Evolutionary conservation across 2,888 invertebrate species (phyloP), one percentile per base, ranked within the genome.

Genomic region (Scrobipalpa atriplicella): DNA sequence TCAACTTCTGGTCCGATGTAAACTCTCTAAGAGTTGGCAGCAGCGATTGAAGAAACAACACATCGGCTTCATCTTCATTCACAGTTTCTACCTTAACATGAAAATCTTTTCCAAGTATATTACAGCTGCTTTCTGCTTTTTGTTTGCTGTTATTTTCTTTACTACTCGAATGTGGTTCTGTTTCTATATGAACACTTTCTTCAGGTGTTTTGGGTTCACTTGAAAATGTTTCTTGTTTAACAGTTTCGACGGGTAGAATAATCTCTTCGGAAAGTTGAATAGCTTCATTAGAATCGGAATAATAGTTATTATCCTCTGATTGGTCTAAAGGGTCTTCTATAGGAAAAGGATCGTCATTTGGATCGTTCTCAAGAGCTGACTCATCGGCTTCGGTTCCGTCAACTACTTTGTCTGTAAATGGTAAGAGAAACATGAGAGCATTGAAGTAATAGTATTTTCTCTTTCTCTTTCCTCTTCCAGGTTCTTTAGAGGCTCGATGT

Each of bases 321-420:
- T 16, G n/a, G 47, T 47, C 47, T 16, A n/a, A n/a, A 47, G 3
- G 3, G 16, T 47, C 16, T 16, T 47, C 47, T 6, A n/a, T 16
- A n/a, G 47, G 16, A 47, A 5, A n/a, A 16, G n/a, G n/a, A 47
- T 47, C 47, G 16, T 47, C 16, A 16, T 47, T 13, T 3, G 13
- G 16, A 29, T 29, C 29, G 16, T 47, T 47, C 47, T 3, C 16
- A 16, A 47, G n/a, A 3, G 47, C 16, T 47, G 16, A 16, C 10
- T 47, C 47, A 16, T 43, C 1, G 13, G 43, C 43, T 13, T 13
- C 43, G 13, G n/a, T n/a, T 47, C 47, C 47, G n/a, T 47, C 47
- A n/a, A 47, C 47, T n/a, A 47, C 47, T 47, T 16, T n/a, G 47
- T 47, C 47, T 1, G 47, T 47, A n/a, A 47, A 47, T 47, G 47